Evolutionary conservation across 2,888 invertebrate genomes (phyloP).

Genomic region (Chrysotoxum bicinctum): DNA sequence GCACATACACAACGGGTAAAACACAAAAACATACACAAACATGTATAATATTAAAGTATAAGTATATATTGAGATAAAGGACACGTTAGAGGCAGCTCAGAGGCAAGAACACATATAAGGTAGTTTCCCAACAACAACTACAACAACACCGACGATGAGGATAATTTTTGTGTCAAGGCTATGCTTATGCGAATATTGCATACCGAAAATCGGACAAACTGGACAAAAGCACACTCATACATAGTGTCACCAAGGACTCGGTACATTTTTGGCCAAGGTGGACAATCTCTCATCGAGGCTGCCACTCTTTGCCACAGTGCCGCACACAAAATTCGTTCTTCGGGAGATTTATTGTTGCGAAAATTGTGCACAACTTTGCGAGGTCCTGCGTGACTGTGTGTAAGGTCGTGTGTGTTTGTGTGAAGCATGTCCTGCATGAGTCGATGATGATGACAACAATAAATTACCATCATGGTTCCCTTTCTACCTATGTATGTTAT

Average conservation of each 20-base stretch:
- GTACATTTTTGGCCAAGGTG: background rate
- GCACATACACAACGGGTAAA: slow-evolving; percentile 45
- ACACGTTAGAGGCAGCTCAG: background rate
- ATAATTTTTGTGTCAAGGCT: slow-evolving; percentile 60
- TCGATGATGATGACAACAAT: slow-evolving; percentile 17
- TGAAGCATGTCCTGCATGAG: slow-evolving; percentile 20
- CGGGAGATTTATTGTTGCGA: slow-evolving; percentile 50
- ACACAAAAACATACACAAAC: slow-evolving; percentile 37
- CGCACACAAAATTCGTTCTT: slow-evolving; percentile 25
- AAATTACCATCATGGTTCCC: slow-evolving; percentile 28
- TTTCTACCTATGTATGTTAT: background rate
- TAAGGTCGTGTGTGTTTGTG: background rate
- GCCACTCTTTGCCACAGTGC: background rate
- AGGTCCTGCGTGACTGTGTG: slow-evolving; percentile 31
- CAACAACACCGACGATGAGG: background rate
- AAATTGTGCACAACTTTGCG: slow-evolving; percentile 47
- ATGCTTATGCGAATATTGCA: background rate
- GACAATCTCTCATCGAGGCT: slow-evolving; percentile 16
- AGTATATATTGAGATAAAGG: background rate
- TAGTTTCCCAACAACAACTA: slow-evolving; percentile 25
- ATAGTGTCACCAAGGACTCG: slow-evolving; percentile 37
- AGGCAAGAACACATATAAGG: slow-evolving; percentile 8
- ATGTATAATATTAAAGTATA: background rate
- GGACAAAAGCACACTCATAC: slow-evolving; percentile 14
- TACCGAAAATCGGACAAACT: slow-evolving; percentile 26